phyloP scores from a whole-genome alignment of 2,888 invertebrate genomes.

The Stenurella melanura region DNA sequence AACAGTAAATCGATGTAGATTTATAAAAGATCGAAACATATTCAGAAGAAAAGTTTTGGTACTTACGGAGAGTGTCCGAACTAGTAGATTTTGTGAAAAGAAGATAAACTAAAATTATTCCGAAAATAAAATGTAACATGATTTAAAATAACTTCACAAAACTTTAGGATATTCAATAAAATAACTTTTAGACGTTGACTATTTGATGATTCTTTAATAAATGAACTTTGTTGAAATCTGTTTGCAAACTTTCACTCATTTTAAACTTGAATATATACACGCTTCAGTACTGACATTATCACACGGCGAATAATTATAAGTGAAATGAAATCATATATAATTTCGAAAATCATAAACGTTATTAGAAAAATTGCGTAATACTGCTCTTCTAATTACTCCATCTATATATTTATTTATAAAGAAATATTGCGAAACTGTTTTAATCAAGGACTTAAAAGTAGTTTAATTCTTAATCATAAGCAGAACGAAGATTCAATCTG shows the following conservation, averaged over 20 bases:
- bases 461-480: not conserved
- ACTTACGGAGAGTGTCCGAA: slow-evolving; percentile 23
- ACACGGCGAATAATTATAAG: slow-evolving; percentile 12
- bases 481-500: too few relatives aligned
- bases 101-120: not conserved
- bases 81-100: not conserved
- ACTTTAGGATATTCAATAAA: too few relatives aligned
- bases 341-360: not conserved
- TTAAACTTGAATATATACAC: slow-evolving; percentile 24
- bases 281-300: slow-evolving; percentile 28
- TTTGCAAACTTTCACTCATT: slow-evolving; percentile 39
- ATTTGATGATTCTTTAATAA: slow-evolving; percentile 63
- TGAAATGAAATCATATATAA: not conserved
- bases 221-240: slow-evolving; percentile 54
- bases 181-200: slow-evolving; percentile 47
- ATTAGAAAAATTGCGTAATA: not conserved
- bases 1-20: not conserved
- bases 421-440: not conserved
- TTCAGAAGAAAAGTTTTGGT: not conserved
- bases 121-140: slow-evolving; percentile 15
- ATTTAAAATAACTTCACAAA: slow-evolving; percentile 3
- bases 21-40: not conserved
- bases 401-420: not conserved
- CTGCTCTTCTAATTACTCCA: not conserved
- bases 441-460: not conserved